These are phyloP conservation scores for Crotalus helleri DNA, from an alignment of 2,113 vertebrate species.

Conservation along the genomic window DNA sequence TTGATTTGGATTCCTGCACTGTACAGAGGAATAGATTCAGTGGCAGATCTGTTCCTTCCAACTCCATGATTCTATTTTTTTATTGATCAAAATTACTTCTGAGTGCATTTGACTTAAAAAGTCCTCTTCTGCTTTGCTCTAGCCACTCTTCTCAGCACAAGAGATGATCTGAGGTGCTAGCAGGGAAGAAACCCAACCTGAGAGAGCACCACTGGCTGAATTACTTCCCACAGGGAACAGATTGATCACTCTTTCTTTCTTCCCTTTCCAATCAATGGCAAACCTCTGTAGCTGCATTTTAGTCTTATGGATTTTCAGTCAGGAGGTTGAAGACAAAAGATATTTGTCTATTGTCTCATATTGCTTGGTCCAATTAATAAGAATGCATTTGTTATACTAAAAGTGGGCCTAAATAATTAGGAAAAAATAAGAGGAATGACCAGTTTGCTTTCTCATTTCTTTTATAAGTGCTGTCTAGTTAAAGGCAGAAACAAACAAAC, in stretches of 20 bases:
- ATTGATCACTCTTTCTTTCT: background rate
- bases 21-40: background rate
- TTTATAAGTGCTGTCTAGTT: constrained; percentile 9
- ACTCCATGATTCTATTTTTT: background rate
- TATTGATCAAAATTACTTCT: background rate
- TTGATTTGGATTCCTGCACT: background rate
- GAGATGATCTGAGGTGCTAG: background rate
- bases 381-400: background rate
- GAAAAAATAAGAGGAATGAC: background rate
- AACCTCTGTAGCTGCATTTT: background rate
- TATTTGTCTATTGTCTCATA: background rate
- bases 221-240: background rate
- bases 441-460: constrained; percentile 18
- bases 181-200: background rate
- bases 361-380: background rate
- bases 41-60: background rate
- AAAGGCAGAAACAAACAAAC: background rate
- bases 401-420: background rate
- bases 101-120: background rate
- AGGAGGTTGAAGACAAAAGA: background rate
- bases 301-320: background rate
- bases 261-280: background rate
- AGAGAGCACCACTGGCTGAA: background rate
- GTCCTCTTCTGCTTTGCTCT: background rate
- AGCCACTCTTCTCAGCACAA: background rate